A percentile compares a stretch with the other conserved stretches of the same genome.
These are phyloP conservation scores for Stichodactyla mertensii DNA, from an alignment of 64 coral and sea anemone genomes.

Conservation along the genomic window DNA sequence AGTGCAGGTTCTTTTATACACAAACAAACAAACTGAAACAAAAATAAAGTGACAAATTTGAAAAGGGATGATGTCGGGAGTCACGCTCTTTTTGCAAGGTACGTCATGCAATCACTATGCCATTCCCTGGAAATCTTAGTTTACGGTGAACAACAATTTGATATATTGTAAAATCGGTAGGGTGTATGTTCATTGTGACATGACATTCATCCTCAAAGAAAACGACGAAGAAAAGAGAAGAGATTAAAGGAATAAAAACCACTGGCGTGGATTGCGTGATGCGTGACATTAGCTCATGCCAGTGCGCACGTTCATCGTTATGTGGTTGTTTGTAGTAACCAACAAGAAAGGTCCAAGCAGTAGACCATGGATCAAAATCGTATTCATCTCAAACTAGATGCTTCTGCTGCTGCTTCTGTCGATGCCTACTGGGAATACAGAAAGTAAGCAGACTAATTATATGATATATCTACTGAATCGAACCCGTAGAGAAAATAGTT, in stretches of 20 bases:
- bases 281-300: neutral
- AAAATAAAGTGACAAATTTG: too few relatives aligned
- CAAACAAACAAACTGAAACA: too few relatives aligned
- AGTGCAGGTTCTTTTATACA: too few relatives aligned
- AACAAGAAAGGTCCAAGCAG: neutral
- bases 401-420: conserved; percentile 68
- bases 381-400: conserved; percentile 74
- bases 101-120: too few relatives aligned
- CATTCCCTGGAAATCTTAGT: too few relatives aligned
- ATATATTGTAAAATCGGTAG: too few relatives aligned
- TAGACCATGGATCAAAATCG: conserved; percentile 58
- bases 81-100: too few relatives aligned
- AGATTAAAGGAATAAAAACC: neutral
- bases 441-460: conserved; percentile 31
- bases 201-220: too few relatives aligned
- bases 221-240: neutral
- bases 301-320: neutral
- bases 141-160: too few relatives aligned
- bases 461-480: neutral
- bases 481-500: neutral
- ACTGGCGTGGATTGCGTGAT: neutral
- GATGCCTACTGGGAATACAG: conserved; percentile 87
- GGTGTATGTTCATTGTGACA: too few relatives aligned
- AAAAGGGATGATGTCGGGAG: too few relatives aligned
- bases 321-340: neutral